Evolutionary conservation across 2,797 vertebrate species (phyloP), one percentile per base, ranked within the genome.

Genomic region (Paedocypris micromegethes): DNA sequence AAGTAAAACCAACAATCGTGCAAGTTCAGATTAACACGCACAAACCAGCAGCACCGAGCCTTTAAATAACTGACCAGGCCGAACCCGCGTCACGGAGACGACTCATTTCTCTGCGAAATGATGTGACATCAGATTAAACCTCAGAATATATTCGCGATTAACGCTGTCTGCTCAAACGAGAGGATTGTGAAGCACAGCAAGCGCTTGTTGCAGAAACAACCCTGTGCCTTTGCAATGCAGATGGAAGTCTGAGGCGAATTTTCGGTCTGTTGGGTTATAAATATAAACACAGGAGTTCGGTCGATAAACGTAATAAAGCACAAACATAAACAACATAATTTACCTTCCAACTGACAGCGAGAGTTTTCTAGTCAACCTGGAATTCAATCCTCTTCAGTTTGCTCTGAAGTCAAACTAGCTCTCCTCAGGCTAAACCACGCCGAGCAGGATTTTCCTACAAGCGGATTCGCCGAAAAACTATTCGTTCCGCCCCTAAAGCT

Each of bases 301-400:
- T 23, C 39, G 51, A 3, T 5, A 47, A 53, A 9, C 9, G 45
- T n/a, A 56, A 37, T 41, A 8, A 8, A 51, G 48, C 42, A 6
- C n/a, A 3, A 8, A 44, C 44, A 5, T 54, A 9, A 45, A 51
- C 6, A 5, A 6, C 6, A 23, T 82, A 63, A 73, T 23, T 70
- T 85, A 90, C 88, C 88, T 85, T 84, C 65, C 70, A 80, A 81
- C 77, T 81, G 81, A 85, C 79, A 83, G 82, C 77, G 73, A 70
- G 72, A 81, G 61, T 86, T 75, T 78, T 87, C 81, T 79, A 82
- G 80, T 80, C 80, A 80, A 70, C 64, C 74, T 79, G 74, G 75
- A 77, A 76, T 69, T 77, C 77, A 82, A 75, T 78, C 75, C 73
- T 78, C 79, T 76, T 78, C 73, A 64, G 77, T 69, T 77, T 53